Evolutionary conservation across 2,797 vertebrate genomes (phyloP).

Genomic region (Aplochiton taeniatus): DNA sequence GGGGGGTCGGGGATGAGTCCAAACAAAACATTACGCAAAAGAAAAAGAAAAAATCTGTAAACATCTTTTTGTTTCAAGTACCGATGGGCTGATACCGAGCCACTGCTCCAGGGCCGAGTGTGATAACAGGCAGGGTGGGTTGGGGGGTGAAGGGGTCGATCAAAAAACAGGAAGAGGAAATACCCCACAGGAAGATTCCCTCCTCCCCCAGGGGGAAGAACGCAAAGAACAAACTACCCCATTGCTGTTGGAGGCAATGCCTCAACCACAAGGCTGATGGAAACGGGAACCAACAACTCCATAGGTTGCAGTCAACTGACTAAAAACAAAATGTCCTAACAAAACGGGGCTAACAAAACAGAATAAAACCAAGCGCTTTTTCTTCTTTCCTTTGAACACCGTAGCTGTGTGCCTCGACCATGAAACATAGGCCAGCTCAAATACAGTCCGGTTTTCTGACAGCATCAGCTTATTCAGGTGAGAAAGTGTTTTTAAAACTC

Average conservation of each 20-base stretch:
- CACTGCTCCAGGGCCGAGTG: slow-evolving; percentile 24
- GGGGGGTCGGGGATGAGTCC: slow-evolving; percentile 24
- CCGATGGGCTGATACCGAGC: slow-evolving; percentile 49
- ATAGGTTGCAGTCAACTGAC: slow-evolving; percentile 28
- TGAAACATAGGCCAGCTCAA: slow-evolving; percentile 31
- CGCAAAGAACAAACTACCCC: slow-evolving; percentile 21
- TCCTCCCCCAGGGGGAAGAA: slow-evolving; percentile 26
- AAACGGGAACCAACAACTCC: slow-evolving; percentile 14
- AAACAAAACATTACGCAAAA: slow-evolving; percentile 37
- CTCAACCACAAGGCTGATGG: slow-evolving; percentile 23
- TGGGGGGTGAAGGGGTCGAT: slow-evolving; percentile 3
- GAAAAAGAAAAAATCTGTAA: slow-evolving; percentile 52
- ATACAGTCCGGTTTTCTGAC: slow-evolving; percentile 8
- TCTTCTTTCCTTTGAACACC: slow-evolving; percentile 28
- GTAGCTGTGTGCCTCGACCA: slow-evolving; percentile 37
- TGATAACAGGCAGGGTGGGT: neutral
- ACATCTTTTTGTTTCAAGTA: slow-evolving; percentile 67
- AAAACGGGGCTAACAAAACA: slow-evolving; percentile 22
- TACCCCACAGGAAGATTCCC: slow-evolving; percentile 14
- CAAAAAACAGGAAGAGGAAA: slow-evolving; percentile 15
- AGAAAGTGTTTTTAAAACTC: slow-evolving; percentile 13
- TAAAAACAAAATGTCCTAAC: slow-evolving; percentile 26
- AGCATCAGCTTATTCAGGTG: slow-evolving; percentile 8
- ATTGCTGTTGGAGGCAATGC: slow-evolving; percentile 39
- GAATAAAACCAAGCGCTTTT: slow-evolving; percentile 41